Base-by-base conservation (phyloP, 2,113 vertebrate genomes). In the Ploceus nigricollis region DNA sequence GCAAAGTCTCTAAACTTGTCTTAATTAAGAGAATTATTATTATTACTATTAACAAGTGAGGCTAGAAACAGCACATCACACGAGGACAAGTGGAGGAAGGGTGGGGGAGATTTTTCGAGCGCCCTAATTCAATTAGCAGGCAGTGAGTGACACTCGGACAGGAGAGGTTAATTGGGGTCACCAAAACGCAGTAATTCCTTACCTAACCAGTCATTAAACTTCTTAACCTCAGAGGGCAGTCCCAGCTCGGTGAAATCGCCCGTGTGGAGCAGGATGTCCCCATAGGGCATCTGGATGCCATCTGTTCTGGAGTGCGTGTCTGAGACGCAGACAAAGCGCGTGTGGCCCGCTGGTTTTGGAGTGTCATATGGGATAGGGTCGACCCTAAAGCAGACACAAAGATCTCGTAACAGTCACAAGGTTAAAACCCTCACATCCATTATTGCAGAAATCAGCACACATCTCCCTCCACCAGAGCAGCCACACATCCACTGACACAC, bases 151-250 rank as follows among this genome's bases (percentile, higher is more conserved):
- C 97, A 98, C 96, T 97, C 61, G 93, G 97, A 98, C 95, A 95
- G 96, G 93, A 97, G 96, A 97, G 98, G 98, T 98, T 98, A 98
- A 98, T 98, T 98, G 97, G 97, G 98, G 98, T 97, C 97, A 97
- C 95, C 96, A 95, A 97, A 98, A 98, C 68, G 96, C 97, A 97
- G 97, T 97, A 98, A 98, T 98, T 98, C 98, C 98, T 99, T 99
- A 99, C 99, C 99, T 99, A 99, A 99, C 99, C 99, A 99, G 98
- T 99, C 99, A 98, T 99, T 99, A 98, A 99, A 99, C 99, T 99
- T 99, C 99, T 99, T 99, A 97, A 99, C 99, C 99, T 99, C 99
- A 37, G 99, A 99, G 97, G 99, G 99, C 97, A 99, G 98, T 96
- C 99, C 99, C 97, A 99, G 99, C 97, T 99, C 99, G 72, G 99